Evolutionary conservation across 2,113 vertebrate species (phyloP).

Genomic region (Caretta caretta): DNA sequence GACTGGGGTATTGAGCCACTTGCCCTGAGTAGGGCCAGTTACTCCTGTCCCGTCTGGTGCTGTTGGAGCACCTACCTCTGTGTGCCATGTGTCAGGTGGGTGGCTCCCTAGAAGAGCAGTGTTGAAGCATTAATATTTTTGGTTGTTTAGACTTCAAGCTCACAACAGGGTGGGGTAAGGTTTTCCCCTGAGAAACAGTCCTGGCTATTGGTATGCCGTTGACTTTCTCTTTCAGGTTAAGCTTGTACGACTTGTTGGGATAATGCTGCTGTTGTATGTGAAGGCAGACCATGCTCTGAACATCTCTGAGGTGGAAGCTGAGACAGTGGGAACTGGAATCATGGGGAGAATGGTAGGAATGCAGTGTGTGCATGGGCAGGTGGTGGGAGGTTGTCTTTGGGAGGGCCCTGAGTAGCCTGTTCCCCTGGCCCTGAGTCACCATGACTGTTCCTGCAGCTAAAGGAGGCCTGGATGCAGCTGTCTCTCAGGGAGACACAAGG

Average conservation of each 20-base stretch:
- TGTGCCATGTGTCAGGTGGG: background rate
- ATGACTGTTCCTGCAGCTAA: background rate
- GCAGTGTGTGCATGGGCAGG: background rate
- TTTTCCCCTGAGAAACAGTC: background rate
- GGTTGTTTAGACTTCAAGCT: background rate
- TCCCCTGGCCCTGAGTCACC: background rate
- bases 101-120: fast-evolving
- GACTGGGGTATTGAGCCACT: background rate
- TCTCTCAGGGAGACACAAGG: background rate
- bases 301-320: slow-evolving; percentile 91
- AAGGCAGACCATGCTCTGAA: slow-evolving; percentile 88
- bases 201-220: background rate
- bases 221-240: slow-evolving; percentile 86
- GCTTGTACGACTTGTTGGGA: slow-evolving; percentile 92
- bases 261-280: slow-evolving; percentile 94
- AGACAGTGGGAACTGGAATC: slow-evolving; percentile 96
- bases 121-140: background rate
- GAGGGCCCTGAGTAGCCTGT: background rate
- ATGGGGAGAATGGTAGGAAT: slow-evolving; percentile 97
- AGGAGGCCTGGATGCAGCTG: background rate
- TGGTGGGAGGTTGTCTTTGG: background rate
- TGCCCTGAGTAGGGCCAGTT: background rate
- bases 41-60: background rate
- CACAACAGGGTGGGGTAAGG: background rate
- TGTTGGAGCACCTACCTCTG: background rate